phyloP scores from a whole-genome alignment of 2,888 invertebrate species.

The Brenthis hecate region DNA sequence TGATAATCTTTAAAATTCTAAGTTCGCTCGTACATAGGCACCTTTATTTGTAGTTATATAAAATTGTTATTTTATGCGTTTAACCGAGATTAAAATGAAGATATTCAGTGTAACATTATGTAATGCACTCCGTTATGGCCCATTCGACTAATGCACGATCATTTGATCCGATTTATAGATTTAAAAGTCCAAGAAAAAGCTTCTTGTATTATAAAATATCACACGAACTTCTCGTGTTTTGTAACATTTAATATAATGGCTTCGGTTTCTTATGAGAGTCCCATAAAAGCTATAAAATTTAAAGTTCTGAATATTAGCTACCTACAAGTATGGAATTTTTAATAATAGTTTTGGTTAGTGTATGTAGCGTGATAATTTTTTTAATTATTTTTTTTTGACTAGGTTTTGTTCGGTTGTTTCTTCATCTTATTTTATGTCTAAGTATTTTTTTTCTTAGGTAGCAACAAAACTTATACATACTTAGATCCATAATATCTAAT shows the following conservation, averaged over 20 bases:
- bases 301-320: background rate
- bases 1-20: too few relatives aligned
- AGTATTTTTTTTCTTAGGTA: too few relatives aligned
- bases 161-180: constrained; percentile 43
- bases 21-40: constrained; percentile 43
- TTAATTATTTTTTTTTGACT: too few relatives aligned
- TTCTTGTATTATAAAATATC: constrained; percentile 45
- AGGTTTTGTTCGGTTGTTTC: too few relatives aligned
- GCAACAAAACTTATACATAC: too few relatives aligned
- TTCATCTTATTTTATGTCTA: too few relatives aligned
- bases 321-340: background rate
- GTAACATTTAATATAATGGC: constrained; percentile 36
- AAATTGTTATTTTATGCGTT: constrained; percentile 71
- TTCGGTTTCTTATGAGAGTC: constrained; percentile 3
- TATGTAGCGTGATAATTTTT: too few relatives aligned
- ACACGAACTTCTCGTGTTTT: constrained; percentile 33
- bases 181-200: constrained; percentile 39
- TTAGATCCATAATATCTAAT: too few relatives aligned
- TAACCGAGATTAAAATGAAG: constrained; percentile 76
- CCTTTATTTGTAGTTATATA: constrained; percentile 56
- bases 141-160: constrained; percentile 42
- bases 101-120: constrained; percentile 49
- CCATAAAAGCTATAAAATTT: constrained; percentile 2
- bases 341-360: background rate
- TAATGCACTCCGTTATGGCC: constrained; percentile 38